Evolutionary conservation across 2,113 vertebrate species (phyloP).

Genomic region (Vanacampus margaritifer): DNA sequence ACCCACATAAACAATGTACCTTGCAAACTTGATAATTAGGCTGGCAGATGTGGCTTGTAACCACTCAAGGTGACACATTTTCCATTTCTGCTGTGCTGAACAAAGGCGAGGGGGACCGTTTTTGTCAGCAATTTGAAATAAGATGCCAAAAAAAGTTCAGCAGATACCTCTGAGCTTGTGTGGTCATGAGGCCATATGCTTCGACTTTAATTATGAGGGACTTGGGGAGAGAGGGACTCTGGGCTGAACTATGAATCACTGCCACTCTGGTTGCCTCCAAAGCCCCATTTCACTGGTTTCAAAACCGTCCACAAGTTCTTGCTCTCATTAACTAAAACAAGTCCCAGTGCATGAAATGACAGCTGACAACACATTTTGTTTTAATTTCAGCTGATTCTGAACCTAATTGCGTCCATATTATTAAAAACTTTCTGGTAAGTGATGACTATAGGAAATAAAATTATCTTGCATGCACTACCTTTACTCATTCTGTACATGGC

Average conservation of each 20-base stretch:
- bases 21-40: slow-evolving; percentile 41
- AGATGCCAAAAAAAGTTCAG: slow-evolving; percentile 45
- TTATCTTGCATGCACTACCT: not conserved
- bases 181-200: slow-evolving; percentile 73
- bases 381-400: slow-evolving; percentile 8
- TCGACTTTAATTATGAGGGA: slow-evolving; percentile 77
- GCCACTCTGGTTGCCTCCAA: slow-evolving; percentile 56
- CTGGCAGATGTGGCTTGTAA: slow-evolving; percentile 46
- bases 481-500: too few relatives aligned
- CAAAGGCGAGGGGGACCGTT: slow-evolving; percentile 33
- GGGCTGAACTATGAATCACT: slow-evolving; percentile 70
- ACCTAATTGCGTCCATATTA: slow-evolving; percentile 16
- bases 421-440: slow-evolving; percentile 5
- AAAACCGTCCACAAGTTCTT: slow-evolving; percentile 31
- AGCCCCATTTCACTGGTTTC: slow-evolving; percentile 39
- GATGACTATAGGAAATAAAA: not conserved
- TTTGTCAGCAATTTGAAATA: slow-evolving; percentile 40
- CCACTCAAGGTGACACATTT: slow-evolving; percentile 70
- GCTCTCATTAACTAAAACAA: slow-evolving; percentile 39
- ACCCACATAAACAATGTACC: slow-evolving; percentile 27
- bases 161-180: slow-evolving; percentile 58
- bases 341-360: slow-evolving; percentile 22
- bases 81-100: slow-evolving; percentile 41
- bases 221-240: slow-evolving; percentile 69
- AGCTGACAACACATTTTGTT: slow-evolving; percentile 16